Base-by-base conservation (phyloP, 2,888 invertebrate species). In the Drosophila robusta region DNA sequence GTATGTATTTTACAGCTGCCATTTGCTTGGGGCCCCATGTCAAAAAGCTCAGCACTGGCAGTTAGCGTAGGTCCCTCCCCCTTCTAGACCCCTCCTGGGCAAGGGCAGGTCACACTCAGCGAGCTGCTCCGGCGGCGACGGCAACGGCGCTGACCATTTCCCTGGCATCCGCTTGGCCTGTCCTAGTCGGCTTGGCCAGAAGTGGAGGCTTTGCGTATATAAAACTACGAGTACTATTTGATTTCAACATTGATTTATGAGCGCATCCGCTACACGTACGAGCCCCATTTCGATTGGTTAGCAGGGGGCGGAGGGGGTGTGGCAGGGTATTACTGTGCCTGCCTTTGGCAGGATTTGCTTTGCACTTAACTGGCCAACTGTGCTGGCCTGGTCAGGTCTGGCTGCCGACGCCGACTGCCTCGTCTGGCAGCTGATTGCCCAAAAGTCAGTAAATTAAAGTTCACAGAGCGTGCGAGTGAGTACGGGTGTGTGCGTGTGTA, bases 161-260 rank as follows among this genome's bases (percentile, higher is more conserved):
- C 87, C 69, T 61, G 77, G 75, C 78, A 73, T 84, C 83, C 83
- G 83, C 36, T 72, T 70, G 44, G 51, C 44, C 71, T 16, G 73
- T 38, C 61, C 46, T 60, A 52, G 60, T 26, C 38, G 42, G 32
- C 60, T 22, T 49, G 34, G 24, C 38, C 72, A 41, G 32, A 61
- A 64, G 50, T 54, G 62, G 67, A 56, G n/a, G 9, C 51, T 24
- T 34, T 14, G 3, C 7, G 50, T 22, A 44, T 18, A 80, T 56
- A 80, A 65, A 84, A 84, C 80, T 78, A 78, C 73, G 78, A 75
- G 78, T 78, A 80, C 83, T 84, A 89, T 86, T 89, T 86, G 89
- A 89, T 86, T 86, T 75, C 87, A 81, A 75, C 85, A 87, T 89
- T 86, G 85, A 86, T 86, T 86, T 86, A 86, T 89, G 85, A 88